Evolutionary conservation across 2,797 vertebrate species (phyloP).

Genomic region (Galagoides demidoff): DNA sequence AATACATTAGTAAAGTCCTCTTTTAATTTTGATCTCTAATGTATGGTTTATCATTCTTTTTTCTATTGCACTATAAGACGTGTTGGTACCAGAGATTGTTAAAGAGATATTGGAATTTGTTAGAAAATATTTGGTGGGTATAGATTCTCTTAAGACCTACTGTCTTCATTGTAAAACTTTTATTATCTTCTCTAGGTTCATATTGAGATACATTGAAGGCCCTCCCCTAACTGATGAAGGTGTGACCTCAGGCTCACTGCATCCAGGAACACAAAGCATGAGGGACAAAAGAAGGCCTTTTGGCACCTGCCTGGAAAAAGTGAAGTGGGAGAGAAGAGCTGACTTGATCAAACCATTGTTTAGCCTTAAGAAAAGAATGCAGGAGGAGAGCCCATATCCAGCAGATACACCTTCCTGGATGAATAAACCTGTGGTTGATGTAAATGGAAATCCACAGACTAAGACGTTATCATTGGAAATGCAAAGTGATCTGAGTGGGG

Average conservation of each 20-base stretch:
- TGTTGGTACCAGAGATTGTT: not conserved
- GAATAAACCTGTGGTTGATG: not conserved
- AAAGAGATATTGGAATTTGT: too few species aligned
- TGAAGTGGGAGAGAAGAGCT: too few species aligned
- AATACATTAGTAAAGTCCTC: not conserved
- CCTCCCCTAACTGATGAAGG: too few species aligned
- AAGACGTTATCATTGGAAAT: conserved; percentile 57
- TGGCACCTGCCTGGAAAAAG: too few species aligned
- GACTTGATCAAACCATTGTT: not conserved
- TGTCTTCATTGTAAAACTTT: too few species aligned
- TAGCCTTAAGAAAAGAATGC: conserved; percentile 32
- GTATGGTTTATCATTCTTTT: not conserved
- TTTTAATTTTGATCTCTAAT: not conserved
- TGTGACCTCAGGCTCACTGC: too few species aligned
- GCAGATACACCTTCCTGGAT: not conserved
- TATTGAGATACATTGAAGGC: too few species aligned
- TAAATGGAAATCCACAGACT: conserved; percentile 67
- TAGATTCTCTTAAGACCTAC: too few species aligned
- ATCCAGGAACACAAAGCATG: too few species aligned
- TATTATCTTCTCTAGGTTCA: too few species aligned
- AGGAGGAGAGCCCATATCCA: conserved; percentile 59
- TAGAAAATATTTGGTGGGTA: too few species aligned
- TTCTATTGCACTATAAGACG: not conserved
- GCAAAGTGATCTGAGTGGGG: conserved; percentile 55
- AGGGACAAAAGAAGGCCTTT: too few species aligned